Conservation (phyloP, 2,797 vertebrate genomes). For the Pangasius larnaudii region DNA sequence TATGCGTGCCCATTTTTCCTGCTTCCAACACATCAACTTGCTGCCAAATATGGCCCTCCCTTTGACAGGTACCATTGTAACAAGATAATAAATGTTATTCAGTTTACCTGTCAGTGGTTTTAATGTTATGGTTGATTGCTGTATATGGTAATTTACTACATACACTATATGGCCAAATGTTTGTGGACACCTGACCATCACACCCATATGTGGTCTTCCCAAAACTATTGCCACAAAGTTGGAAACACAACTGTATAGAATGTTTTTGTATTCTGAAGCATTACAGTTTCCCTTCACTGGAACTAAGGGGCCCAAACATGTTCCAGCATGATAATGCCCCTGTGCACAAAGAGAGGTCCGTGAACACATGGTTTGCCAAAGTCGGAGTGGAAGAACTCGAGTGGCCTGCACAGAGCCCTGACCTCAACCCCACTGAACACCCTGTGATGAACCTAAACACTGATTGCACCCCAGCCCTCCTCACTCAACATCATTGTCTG, state of each 20-base stretch:
- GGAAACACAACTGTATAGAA: not conserved
- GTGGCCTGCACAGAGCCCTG: not conserved
- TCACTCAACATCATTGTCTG: not conserved
- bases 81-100: too few species aligned
- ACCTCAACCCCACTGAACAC: not conserved
- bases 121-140: too few species aligned
- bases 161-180: not conserved
- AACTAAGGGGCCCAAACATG: not conserved
- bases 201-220: not conserved
- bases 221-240: not conserved
- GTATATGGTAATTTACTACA: not conserved
- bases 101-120: too few species aligned
- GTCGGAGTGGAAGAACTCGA: not conserved
- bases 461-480: not conserved
- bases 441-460: not conserved
- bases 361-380: not conserved
- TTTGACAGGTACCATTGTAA: too few species aligned
- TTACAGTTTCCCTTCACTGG: not conserved
- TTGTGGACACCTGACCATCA: not conserved
- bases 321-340: not conserved
- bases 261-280: not conserved
- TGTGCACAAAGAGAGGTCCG: not conserved
- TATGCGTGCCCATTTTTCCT: too few species aligned
- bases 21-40: too few species aligned
- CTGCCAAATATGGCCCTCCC: too few species aligned